These are phyloP conservation scores for Sciaenops ocellatus DNA, from an alignment of 2,797 vertebrate species.

Conservation along the genomic window DNA sequence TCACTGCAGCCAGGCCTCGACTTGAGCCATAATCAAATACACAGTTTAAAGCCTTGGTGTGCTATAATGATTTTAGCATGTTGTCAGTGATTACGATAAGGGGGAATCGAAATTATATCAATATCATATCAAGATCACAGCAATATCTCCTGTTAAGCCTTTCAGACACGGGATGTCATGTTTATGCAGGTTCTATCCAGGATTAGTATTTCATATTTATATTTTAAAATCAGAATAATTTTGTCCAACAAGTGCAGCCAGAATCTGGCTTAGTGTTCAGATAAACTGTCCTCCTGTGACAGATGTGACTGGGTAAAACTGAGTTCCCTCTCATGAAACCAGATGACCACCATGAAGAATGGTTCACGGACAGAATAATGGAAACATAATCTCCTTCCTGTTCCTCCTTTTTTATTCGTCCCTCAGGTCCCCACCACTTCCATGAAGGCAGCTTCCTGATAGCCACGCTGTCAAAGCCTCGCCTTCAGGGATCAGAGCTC, in stretches of 20 bases:
- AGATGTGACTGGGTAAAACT: too few species aligned
- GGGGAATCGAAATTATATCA: too few species aligned
- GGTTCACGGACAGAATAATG: not conserved
- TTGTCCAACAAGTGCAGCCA: not conserved
- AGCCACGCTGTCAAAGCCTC: slow-evolving; percentile 91
- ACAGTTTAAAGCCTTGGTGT: not conserved
- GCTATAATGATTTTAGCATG: not conserved
- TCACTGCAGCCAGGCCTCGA: not conserved
- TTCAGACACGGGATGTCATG: not conserved
- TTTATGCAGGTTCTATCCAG: not conserved
- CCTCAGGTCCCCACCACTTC: slow-evolving; percentile 89
- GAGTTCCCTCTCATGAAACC: not conserved
- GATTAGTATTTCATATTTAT: not conserved
- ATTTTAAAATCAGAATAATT: not conserved
- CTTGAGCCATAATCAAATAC: not conserved
- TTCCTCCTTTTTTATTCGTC: not conserved
- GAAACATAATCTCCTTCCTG: not conserved
- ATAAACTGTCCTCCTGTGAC: not conserved
- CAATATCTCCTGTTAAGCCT: not conserved
- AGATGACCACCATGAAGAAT: not conserved
- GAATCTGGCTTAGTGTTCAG: not conserved
- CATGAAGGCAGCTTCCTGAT: slow-evolving; percentile 91
- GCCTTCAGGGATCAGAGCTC: slow-evolving; percentile 92
- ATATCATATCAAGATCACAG: too few species aligned
- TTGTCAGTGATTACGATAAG: not conserved